phyloP scores from a whole-genome alignment of 2,888 invertebrate genomes.

The Nemotelus pantherinus region DNA sequence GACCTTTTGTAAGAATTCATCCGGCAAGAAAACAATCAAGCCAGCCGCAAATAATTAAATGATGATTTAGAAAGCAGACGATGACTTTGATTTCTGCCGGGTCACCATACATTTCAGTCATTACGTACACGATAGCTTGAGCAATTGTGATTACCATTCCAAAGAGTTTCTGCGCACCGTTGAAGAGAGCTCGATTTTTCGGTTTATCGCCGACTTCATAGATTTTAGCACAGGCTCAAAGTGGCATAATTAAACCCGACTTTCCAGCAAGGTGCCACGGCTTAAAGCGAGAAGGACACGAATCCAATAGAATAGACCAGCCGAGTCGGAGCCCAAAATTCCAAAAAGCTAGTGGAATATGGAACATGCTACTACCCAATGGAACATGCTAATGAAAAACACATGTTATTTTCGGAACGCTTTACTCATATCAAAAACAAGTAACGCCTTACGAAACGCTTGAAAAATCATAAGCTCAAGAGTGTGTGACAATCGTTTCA shows the following conservation, averaged over 20 bases:
- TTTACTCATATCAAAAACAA: no score
- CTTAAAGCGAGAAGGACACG: constrained; percentile 99
- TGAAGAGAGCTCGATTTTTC: constrained; percentile 97
- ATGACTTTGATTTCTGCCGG: constrained; percentile 98
- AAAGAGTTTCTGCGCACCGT: constrained; percentile 99
- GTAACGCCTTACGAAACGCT: no score
- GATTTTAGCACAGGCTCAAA: constrained; percentile 98
- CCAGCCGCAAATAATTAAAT: constrained; percentile 99
- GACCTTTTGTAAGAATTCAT: constrained; percentile 97
- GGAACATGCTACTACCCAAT: no score
- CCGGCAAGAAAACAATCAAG: constrained; percentile 94
- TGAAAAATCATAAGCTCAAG: no score
- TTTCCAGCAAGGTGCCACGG: constrained; percentile 99
- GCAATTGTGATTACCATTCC: constrained; percentile 99
- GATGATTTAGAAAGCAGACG: constrained; percentile 97
- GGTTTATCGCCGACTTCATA: constrained; percentile 99
- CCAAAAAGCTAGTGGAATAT: constrained; percentile 98
- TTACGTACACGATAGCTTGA: constrained; percentile 99
- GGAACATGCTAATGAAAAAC: no score
- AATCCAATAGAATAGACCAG: constrained; percentile 99
- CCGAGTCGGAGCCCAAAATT: constrained; percentile 99
- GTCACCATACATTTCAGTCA: constrained; percentile 99
- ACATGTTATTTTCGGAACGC: no score
- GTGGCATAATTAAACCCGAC: constrained; percentile 99
- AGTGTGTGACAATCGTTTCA: no score